phyloP scores from a whole-genome alignment of 2,888 invertebrate genomes.

The Standfussiana lucernea region DNA sequence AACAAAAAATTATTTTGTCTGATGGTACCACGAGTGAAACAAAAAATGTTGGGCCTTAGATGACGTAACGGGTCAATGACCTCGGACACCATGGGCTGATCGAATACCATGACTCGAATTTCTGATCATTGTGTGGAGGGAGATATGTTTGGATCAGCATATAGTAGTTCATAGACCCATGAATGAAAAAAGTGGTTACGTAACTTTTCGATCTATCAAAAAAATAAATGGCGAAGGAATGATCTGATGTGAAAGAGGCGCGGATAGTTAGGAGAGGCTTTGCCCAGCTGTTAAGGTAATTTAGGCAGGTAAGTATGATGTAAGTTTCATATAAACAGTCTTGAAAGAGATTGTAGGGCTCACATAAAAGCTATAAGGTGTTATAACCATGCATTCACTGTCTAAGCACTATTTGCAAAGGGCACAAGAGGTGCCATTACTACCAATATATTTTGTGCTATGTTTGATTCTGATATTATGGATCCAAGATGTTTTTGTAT shows the following conservation, averaged over 20 bases:
- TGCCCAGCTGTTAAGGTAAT: not conserved
- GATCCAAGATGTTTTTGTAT: not conserved
- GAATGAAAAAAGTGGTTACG: slow-evolving; percentile 23
- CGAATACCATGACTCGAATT: slow-evolving; percentile 79
- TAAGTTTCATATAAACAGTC: not conserved
- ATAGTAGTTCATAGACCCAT: slow-evolving; percentile 69
- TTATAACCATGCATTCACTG: not conserved
- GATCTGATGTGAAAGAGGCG: slow-evolving; percentile 8
- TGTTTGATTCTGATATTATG: not conserved
- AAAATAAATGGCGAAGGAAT: slow-evolving; percentile 1
- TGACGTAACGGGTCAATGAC: slow-evolving; percentile 85
- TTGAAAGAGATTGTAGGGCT: not conserved
- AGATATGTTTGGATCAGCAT: slow-evolving; percentile 65
- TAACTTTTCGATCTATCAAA: not conserved
- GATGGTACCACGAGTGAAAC: slow-evolving; percentile 69
- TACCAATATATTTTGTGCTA: not conserved
- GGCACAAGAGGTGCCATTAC: not conserved
- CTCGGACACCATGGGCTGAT: slow-evolving; percentile 78
- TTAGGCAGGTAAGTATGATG: too few species aligned
- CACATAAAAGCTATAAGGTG: not conserved
- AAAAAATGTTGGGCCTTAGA: slow-evolving; percentile 81
- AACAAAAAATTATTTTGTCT: slow-evolving; percentile 69
- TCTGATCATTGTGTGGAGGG: slow-evolving; percentile 68
- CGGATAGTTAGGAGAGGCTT: not conserved
- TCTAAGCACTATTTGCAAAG: not conserved